Base-by-base conservation (phyloP, 1,140 invertebrate species). In the Chironomus tepperi region DNA sequence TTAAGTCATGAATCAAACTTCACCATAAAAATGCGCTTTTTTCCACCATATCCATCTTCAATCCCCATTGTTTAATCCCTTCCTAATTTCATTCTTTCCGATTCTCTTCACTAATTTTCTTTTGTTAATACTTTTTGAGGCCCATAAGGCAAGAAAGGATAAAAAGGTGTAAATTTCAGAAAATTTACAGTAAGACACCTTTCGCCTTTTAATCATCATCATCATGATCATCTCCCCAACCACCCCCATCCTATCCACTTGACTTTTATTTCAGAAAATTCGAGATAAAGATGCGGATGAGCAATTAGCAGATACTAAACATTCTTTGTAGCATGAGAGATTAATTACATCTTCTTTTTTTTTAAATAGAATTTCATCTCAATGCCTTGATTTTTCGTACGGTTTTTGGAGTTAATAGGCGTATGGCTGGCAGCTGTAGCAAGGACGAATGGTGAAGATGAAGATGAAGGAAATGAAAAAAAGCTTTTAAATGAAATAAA, bases 151-250 rank as follows among this genome's bases (percentile, higher is more conserved):
- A 47, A 10, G 15, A 57, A 12, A 57, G 9, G n/a, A 12, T n/a
- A 15, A 57, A 57, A 57, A 57, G 47, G 47, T 57, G 47, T 57
- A 57, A 57, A 57, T 57, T 57, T 57, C 47, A 57, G 10, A n/a
- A n/a, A 57, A n/a, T 3, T 57, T 57, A n/a, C n/a, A 12, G 24
- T 34, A 5, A 57, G n/a, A 57, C 47, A 57, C 47, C 47, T 57
- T 57, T 57, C 12, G 47, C 9, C 12, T 57, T 57, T n/a, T 57
- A 57, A 57, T 57, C 47, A 57, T 57, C 47, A n/a, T n/a, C 47
- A 57, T 57, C 47, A 12, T n/a, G n/a, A n/a, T 15, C 8, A 57
- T 57, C 12, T 15, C 15, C 47, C n/a, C 47, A 1, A 10, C 8
- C n/a, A 12, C 12, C n/a, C 47, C 15, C 9, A 12, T 57, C n/a